Base-by-base conservation (phyloP, 2,888 invertebrate species). In the Synanthedon formicaeformis region DNA sequence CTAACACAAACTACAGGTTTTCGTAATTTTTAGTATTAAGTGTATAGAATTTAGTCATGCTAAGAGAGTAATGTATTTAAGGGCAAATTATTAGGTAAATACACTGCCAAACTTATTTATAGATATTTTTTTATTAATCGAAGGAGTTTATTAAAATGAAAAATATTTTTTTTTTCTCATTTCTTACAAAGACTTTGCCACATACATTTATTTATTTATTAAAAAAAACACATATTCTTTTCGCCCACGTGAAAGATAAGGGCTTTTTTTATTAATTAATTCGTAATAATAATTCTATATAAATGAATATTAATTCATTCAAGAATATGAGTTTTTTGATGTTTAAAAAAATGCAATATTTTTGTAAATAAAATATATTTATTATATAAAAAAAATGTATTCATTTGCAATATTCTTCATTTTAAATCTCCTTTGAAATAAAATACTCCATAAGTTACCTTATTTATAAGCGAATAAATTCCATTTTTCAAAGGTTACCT, bases 381-480 rank as follows among this genome's bases (percentile, higher is more conserved):
- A n/a, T n/a, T n/a, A n/a, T n/a, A 16, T 16, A 16, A 16, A 16
- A 16, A 16, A 16, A 16, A 16, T 2, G 2, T 16, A 16, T 16
- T 34, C 8, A 34, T 34, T 34, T 48, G 14, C 45, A 50, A 40
- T 51, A 23, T 34, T 48, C 13, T 48, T n/a, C 52, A 52, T 48
- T 55, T 62, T 56, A 59, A 57, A 57, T 53, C 55, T 59, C 53
- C 55, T 34, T 34, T 34, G 34, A 45, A 45, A 45, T 59, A 62
- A 58, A 69, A 73, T 74, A 72, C 68, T 73, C 65, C 23, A 16
- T 73, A 64, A 75, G 80, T 81, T 80, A 81, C 79, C 78, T 60
- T 63, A 58, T 60, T 56, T 61, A 58, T 64, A 60, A 62, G 59
- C 51, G 54, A 56, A 14, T 6, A 45, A 12, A 45, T 13, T 13